phyloP scores from a whole-genome alignment of 2,888 invertebrate species.

The Ariolimax columbianus region DNA sequence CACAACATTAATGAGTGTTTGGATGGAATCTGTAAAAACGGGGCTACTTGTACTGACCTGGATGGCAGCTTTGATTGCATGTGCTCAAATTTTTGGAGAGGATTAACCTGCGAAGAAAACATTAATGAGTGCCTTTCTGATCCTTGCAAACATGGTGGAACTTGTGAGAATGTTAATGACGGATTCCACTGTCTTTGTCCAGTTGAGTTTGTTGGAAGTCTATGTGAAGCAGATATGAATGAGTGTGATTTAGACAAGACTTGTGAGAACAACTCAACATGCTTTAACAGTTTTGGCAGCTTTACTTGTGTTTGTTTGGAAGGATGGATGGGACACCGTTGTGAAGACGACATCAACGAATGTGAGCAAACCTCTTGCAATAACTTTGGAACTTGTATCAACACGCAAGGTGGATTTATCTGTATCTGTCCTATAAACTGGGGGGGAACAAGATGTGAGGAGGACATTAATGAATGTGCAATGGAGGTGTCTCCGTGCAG shows the following conservation, averaged over 20 bases:
- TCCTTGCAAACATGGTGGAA: slow-evolving; percentile 44
- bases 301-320: slow-evolving; percentile 21
- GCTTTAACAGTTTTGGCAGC: slow-evolving; percentile 20
- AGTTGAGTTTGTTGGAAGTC: slow-evolving; percentile 35
- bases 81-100: slow-evolving; percentile 45
- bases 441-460: slow-evolving; percentile 47
- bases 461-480: slow-evolving; percentile 53
- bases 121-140: slow-evolving; percentile 46
- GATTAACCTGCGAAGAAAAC: slow-evolving; percentile 45
- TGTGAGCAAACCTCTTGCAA: slow-evolving; percentile 19
- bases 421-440: slow-evolving; percentile 59
- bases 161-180: slow-evolving; percentile 33
- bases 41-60: slow-evolving; percentile 42
- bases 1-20: slow-evolving; percentile 49
- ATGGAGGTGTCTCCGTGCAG: slow-evolving; percentile 41
- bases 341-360: slow-evolving; percentile 43
- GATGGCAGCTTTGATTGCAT: slow-evolving; percentile 44
- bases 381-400: slow-evolving; percentile 57
- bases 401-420: slow-evolving; percentile 54
- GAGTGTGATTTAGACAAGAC: slow-evolving; percentile 37
- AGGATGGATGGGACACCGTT: slow-evolving; percentile 22
- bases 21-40: slow-evolving; percentile 44
- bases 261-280: slow-evolving; percentile 31
- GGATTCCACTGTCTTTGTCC: slow-evolving; percentile 48
- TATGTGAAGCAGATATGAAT: slow-evolving; percentile 45